Base-by-base conservation (phyloP, 2,888 invertebrate species). In the Drosophila emarginata region DNA sequence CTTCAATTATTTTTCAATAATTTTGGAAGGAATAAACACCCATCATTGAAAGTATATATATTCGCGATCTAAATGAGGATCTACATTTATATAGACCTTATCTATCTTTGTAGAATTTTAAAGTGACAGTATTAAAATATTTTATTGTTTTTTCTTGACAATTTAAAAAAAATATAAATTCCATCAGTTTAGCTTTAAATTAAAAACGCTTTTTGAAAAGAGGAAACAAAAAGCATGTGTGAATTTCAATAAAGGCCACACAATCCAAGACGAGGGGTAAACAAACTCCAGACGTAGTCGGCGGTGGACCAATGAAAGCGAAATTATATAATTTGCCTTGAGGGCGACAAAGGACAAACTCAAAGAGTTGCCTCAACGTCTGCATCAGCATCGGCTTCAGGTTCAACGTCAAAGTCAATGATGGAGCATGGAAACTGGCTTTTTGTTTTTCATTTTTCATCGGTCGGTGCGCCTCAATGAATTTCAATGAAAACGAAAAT, bases 401-500 rank as follows among this genome's bases (percentile, higher is more conserved):
- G 11, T 4, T 45, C 45, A 18, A 45, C 15, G 45, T 45, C 45
- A 45, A 45, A 45, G 45, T 45, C 21, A 12, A 45, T 21, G 45
- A 11, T 9, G 45, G 11, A 21, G 18, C 11, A 15, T 63, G 58
- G 21, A 32, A 7, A n/a, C 58, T 60, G 62, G 21, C 59, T 70
- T 69, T 75, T 67, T 76, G 61, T 45, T 45, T 76, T 76, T 72
- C 67, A 58, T 72, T 79, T 75, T 75, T 75, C 56, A 54, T 52
- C 65, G 67, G 71, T 80, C 62, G 52, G 45, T 82, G 77, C 87
- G 86, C 79, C 87, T 78, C 78, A 88, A 78, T 83, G 89, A 76
- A 80, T 78, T 83, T 81, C 85, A 85, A 89, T 83, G 87, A 85
- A 87, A 88, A 79, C 69, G 81, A 87, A 88, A 89, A 87, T 87